Conservation (phyloP, 2,113 vertebrate genomes). For the Petromus typicus region DNA sequence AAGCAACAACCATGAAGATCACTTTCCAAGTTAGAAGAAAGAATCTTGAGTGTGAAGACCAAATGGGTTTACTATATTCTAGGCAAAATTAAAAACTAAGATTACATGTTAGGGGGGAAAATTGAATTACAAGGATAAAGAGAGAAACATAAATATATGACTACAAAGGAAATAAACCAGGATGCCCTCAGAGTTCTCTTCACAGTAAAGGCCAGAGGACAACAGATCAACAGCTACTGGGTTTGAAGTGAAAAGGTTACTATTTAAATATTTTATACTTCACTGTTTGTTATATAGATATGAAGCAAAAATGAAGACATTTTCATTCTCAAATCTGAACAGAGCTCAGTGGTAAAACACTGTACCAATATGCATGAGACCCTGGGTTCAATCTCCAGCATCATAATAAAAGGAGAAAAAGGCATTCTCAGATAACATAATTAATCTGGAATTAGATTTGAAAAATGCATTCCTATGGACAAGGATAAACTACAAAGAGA, state of each 20-base stretch:
- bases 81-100: conserved; percentile 50
- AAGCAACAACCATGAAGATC: conserved; percentile 52
- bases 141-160: background rate
- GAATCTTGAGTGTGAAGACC: background rate
- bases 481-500: background rate
- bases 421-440: background rate
- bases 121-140: conserved; percentile 14
- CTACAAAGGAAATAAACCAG: background rate
- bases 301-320: background rate
- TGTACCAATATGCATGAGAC: too few relatives aligned
- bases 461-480: background rate
- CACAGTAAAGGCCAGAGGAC: background rate
- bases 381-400: background rate
- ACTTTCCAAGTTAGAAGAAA: background rate
- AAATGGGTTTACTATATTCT: background rate
- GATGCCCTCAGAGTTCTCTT: background rate
- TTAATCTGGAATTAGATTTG: conserved; percentile 7
- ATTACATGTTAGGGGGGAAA: background rate
- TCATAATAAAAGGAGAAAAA: background rate
- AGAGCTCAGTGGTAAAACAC: background rate
- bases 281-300: background rate
- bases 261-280: background rate
- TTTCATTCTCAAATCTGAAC: background rate
- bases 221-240: background rate
- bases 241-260: background rate